Percentiles rank a stretch among this genome's conserved stretches.
Conservation (phyloP, 1,140 invertebrate genomes). For the Aricia agestis region DNA sequence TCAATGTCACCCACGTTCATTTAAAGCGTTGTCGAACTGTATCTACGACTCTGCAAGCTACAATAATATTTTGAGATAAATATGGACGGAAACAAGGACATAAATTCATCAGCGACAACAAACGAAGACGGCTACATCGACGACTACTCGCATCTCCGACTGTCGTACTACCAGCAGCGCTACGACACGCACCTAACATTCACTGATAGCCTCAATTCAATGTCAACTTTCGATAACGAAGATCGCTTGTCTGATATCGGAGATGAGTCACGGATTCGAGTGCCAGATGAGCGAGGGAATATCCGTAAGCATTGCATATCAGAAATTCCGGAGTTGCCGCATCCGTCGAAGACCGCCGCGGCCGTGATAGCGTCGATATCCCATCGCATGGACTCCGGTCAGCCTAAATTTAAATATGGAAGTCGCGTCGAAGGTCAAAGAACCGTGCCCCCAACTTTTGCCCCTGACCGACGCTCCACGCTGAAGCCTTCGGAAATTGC, state of each 20-base stretch:
- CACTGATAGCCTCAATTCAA: conserved; percentile 25
- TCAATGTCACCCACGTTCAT: too few relatives aligned
- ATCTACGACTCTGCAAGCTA: neutral
- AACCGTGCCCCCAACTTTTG: conserved; percentile 29
- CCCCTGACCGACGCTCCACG: conserved; percentile 48
- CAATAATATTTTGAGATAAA: conserved; percentile 7
- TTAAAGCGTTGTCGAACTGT: too few relatives aligned
- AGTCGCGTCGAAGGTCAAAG: conserved; percentile 37
- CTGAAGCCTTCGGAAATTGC: conserved; percentile 26
- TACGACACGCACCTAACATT: conserved; percentile 13
- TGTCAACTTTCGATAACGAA: conserved; percentile 1
- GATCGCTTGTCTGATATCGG: neutral
- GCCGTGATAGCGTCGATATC: conserved; percentile 50
- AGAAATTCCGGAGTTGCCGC: conserved; percentile 55
- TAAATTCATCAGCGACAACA: conserved; percentile 16
- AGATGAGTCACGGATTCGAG: conserved; percentile 21
- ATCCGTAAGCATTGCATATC: conserved; percentile 43
- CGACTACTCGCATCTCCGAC: conserved; percentile 53
- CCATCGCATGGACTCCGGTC: conserved; percentile 38
- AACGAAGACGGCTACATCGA: conserved; percentile 42
- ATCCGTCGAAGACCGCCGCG: conserved; percentile 45
- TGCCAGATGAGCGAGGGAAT: conserved; percentile 25
- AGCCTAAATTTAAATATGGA: conserved; percentile 39
- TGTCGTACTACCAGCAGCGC: conserved; percentile 51
- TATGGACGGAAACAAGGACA: conserved; percentile 29